Conservation (phyloP, 2,888 invertebrate genomes). For the Tiphia femorata region DNA sequence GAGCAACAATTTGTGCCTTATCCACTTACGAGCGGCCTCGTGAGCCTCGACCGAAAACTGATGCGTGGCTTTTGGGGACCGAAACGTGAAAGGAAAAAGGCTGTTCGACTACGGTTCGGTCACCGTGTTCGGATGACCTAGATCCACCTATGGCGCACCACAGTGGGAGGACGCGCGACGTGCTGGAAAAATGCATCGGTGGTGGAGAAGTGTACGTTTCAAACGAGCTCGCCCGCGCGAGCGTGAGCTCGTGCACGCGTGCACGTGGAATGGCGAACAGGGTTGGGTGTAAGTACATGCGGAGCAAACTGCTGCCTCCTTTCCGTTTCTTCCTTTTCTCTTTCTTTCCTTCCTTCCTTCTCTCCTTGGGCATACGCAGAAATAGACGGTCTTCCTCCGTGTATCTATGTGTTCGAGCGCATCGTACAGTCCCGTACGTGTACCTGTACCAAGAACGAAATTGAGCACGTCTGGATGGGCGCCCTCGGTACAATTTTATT, state of each 20-base stretch:
- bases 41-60: no score
- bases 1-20: no score
- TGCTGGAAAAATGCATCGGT: slow-evolving; percentile 29
- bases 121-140: slow-evolving; percentile 40
- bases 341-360: background rate
- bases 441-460: slow-evolving; percentile 10
- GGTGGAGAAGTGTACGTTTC: slow-evolving; percentile 3
- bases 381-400: background rate
- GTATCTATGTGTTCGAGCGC: background rate
- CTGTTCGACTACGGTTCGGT: slow-evolving; percentile 16
- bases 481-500: slow-evolving; percentile 16
- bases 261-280: no score
- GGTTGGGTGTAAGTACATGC: background rate
- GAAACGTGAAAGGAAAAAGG: slow-evolving; percentile 16
- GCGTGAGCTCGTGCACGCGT: slow-evolving; percentile 4
- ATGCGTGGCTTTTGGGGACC: slow-evolving; percentile 16
- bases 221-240: no score
- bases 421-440: background rate
- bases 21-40: no score
- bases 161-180: slow-evolving; percentile 19
- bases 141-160: slow-evolving; percentile 29
- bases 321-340: background rate
- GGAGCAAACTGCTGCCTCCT: background rate
- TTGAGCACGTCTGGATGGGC: slow-evolving; percentile 15
- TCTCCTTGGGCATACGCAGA: background rate